Conservation (phyloP, 2,113 vertebrate genomes). For the Xiphorhynchus elegans region DNA sequence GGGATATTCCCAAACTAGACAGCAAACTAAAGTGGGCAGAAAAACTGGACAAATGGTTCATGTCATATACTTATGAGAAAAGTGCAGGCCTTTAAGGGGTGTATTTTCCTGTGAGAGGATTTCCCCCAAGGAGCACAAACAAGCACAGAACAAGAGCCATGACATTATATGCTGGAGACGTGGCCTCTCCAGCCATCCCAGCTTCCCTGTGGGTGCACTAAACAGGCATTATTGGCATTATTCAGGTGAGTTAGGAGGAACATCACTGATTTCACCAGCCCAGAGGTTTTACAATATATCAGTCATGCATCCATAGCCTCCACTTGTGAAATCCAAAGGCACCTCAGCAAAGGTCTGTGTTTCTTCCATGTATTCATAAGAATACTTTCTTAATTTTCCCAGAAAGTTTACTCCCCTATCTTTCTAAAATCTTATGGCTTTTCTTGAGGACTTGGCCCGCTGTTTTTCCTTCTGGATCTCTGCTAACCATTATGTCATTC, state of each 20-base stretch:
- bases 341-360: background rate
- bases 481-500: background rate
- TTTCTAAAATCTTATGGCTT: background rate
- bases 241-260: background rate
- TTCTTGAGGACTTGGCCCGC: background rate
- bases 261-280: background rate
- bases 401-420: background rate
- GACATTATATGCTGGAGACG: background rate
- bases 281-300: background rate
- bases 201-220: background rate
- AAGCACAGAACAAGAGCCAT: slow-evolving; percentile 1
- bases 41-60: background rate
- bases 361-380: background rate
- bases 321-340: background rate
- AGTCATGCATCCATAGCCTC: background rate
- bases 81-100: background rate
- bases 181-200: background rate
- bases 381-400: background rate
- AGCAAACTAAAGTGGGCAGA: background rate
- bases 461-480: background rate
- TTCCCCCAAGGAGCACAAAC: background rate
- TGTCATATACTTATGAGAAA: background rate
- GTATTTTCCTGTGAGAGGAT: background rate
- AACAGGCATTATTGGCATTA: background rate
- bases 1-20: background rate